Evolutionary conservation across 2,797 vertebrate species (phyloP), one percentile per base, ranked within the genome.

Genomic region (Clamator glandarius): DNA sequence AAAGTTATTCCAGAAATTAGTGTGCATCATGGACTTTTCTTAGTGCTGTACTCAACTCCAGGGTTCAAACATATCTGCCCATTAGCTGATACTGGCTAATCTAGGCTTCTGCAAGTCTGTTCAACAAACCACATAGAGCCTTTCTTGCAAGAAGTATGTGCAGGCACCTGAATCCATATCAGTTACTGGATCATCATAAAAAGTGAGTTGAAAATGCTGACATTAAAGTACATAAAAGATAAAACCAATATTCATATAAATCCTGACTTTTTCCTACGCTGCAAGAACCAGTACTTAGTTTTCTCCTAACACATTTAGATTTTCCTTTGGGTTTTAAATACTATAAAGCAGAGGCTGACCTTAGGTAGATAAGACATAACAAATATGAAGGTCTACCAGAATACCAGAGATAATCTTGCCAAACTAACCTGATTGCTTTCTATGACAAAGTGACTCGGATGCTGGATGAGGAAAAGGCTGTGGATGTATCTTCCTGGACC

Each of bases 81-180:
- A 1, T 33, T 15, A 63, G 64, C 52, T 36, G 19, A 11, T 36
- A 25, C 31, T 18, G 17, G 33, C 11, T 80, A 29, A 36, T 35
- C 50, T 58, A 81, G 33, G 46, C 5, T 59, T 44, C 64, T 63
- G 25, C n/a, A 51, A 50, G 16, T 17, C 33, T 42, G 5, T 19
- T 33, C n/a, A 48, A 36, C 31, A 55, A 76, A 89, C 19, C 11
- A 13, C 11, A 46, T 15, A 16, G n/a, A 84, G 24, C 3, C 0
- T 0, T 23, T 61, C 58, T 29, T 6, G 13, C 68, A 86, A 29
- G 19, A 62, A 72, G 11, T 15, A 41, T 0, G 0, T 44, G 31
- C 2, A 4, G 48, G 51, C 21, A 64, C 12, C 24, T 26, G 31
- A 79, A 50, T 12, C 8, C 29, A 69, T 54, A 26, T 14, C 28